A percentile compares a stretch with the other conserved stretches of the same genome.
Conservation (phyloP, 2,113 vertebrate genomes). For the Rhineura floridana region DNA sequence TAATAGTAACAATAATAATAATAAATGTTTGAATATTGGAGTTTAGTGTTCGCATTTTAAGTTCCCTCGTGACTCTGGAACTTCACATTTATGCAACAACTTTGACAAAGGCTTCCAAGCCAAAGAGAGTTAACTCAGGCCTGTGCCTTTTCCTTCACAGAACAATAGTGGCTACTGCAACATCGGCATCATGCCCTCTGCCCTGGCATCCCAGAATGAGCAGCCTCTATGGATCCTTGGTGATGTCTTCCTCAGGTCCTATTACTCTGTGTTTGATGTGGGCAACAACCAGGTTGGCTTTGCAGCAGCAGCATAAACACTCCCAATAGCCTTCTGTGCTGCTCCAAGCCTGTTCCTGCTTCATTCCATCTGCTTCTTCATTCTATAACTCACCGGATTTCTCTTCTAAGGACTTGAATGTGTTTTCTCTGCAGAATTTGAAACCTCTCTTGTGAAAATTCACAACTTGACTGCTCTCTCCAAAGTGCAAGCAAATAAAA, state of each 20-base stretch:
- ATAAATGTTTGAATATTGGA: too few species aligned
- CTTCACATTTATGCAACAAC: neutral
- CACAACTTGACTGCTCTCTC: neutral
- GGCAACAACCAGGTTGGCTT: conserved; percentile 61
- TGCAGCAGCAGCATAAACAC: conserved; percentile 43
- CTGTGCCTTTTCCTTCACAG: conserved; percentile 45
- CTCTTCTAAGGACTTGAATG: neutral
- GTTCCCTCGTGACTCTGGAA: neutral
- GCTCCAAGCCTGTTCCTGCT: neutral
- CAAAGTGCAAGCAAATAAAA: conserved; percentile 27
- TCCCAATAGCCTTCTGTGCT: too few species aligned
- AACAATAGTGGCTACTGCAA: conserved; percentile 37
- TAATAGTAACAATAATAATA: too few species aligned
- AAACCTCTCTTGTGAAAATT: neutral
- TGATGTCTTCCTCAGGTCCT: conserved; percentile 49
- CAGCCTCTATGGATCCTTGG: conserved; percentile 57
- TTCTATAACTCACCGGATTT: neutral
- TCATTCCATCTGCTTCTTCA: too few species aligned
- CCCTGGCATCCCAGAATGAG: conserved; percentile 53
- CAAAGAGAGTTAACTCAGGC: neutral
- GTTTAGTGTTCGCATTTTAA: neutral
- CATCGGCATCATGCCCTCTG: conserved; percentile 55
- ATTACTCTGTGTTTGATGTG: conserved; percentile 64
- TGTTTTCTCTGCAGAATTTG: neutral
- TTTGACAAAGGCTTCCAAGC: neutral